These are phyloP conservation scores for Limnodromus scolopaceus DNA, from an alignment of 2,797 vertebrate genomes.

Conservation along the genomic window DNA sequence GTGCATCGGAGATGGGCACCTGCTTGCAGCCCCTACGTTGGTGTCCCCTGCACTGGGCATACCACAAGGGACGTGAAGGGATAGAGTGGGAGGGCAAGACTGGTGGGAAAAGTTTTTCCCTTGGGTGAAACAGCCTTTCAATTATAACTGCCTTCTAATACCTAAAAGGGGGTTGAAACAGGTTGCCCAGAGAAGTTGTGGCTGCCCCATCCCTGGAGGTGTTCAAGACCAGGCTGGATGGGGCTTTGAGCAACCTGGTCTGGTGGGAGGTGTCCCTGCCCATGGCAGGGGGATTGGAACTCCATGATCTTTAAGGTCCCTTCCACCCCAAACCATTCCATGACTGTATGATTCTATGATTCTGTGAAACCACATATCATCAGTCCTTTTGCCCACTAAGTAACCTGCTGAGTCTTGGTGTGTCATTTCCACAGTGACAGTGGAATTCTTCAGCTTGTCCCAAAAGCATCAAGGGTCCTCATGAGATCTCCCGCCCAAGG, in stretches of 20 bases:
- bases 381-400: not conserved
- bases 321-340: no score
- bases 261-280: no score
- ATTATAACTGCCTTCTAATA: no score
- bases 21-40: rapidly evolving
- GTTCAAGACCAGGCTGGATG: no score
- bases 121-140: not conserved
- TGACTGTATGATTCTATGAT: no score
- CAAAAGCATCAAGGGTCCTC: not conserved
- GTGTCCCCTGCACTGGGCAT: not conserved
- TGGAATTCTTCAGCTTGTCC: not conserved
- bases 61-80: not conserved
- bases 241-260: no score
- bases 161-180: no score
- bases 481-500: not conserved
- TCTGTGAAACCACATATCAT: rapidly evolving
- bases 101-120: not conserved
- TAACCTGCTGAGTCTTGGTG: not conserved
- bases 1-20: not conserved
- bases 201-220: no score
- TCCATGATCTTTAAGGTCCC: no score
- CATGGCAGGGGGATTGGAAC: no score
- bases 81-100: not conserved
- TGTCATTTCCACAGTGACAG: not conserved
- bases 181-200: no score